Base-by-base conservation (phyloP, 2,113 vertebrate genomes). In the Dicrurus megarhynchus region DNA sequence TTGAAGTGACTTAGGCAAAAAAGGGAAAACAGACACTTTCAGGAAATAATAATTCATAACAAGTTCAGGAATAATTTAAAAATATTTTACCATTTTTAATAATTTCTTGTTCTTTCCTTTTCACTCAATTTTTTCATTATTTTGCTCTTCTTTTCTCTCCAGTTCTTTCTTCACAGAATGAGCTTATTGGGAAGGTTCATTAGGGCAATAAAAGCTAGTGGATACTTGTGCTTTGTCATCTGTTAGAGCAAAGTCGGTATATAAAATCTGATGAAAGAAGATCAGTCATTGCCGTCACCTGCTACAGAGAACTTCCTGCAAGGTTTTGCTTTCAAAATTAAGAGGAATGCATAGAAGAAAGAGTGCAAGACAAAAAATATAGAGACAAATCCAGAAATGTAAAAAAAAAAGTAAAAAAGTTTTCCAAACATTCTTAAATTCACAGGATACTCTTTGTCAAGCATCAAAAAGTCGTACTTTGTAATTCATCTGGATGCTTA, bases 71-170 rank as follows among this genome's bases (percentile, higher is more conserved):
- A 37, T 44, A 8, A 70, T 59, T 78, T 52, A 0, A 1, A 91
- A 84, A 50, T 77, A 33, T 41, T 76, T 55, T 59, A 33, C 9
- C 1, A 10, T 57, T 82, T 74, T 26, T 16, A 77, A 23, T 37
- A 5, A 32, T 57, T 39, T 24, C 2, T n/a, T 74, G 2, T 37
- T 76, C 16, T 87, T 88, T 80, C 24, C 4, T 76, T 79, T 56
- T 70, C n/a, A n/a, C 4, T 53, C 22, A 0, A 0, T 55, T 79
- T 63, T 88, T 63, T 33, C 1, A 7, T 15, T 63, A 50, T 80
- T 76, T 94, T 74, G 16, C 52, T 67, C 52, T 52, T 42, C 4
- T 63, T 71, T 80, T 12, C 13, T 79, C 30, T 89, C 10, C 21
- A 49, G 11, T 77, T 23, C 8, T 75, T 13, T 75, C 33, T 83